Evolutionary conservation across 1,140 invertebrate genomes (phyloP).

Genomic region (Calephelis nemesis): DNA sequence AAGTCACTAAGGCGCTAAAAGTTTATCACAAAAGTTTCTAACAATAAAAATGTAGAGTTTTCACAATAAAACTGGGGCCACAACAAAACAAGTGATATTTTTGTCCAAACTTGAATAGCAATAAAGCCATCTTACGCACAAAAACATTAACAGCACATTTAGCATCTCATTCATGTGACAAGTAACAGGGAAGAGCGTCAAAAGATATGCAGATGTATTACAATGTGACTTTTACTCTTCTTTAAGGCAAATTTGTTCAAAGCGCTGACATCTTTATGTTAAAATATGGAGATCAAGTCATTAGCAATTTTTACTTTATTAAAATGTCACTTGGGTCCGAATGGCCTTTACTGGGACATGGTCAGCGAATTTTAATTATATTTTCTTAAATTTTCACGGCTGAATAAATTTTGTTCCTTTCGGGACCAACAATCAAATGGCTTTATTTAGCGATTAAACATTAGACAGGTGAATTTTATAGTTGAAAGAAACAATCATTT

Average conservation of each 20-base stretch:
- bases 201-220: constrained; percentile 71
- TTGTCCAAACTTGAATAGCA: constrained; percentile 25
- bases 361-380: constrained; percentile 64
- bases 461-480: too few relatives aligned
- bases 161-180: constrained; percentile 55
- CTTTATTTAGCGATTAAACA: neutral
- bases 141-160: constrained; percentile 53
- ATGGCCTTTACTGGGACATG: constrained; percentile 42
- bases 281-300: constrained; percentile 75
- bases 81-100: constrained; percentile 19
- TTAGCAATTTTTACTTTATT: constrained; percentile 68
- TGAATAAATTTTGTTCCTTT: constrained; percentile 22
- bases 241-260: constrained; percentile 53
- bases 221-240: constrained; percentile 57
- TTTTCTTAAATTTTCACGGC: constrained; percentile 18
- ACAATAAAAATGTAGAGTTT: constrained; percentile 3
- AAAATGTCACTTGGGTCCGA: constrained; percentile 38
- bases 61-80: constrained; percentile 5
- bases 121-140: constrained; percentile 45
- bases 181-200: constrained; percentile 51
- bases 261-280: constrained; percentile 71
- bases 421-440: too few relatives aligned
- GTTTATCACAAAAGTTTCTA: neutral
- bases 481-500: too few relatives aligned
- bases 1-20: neutral